These are phyloP conservation scores for Megamerina dolium DNA, from an alignment of 2,888 invertebrate genomes.

Conservation along the genomic window DNA sequence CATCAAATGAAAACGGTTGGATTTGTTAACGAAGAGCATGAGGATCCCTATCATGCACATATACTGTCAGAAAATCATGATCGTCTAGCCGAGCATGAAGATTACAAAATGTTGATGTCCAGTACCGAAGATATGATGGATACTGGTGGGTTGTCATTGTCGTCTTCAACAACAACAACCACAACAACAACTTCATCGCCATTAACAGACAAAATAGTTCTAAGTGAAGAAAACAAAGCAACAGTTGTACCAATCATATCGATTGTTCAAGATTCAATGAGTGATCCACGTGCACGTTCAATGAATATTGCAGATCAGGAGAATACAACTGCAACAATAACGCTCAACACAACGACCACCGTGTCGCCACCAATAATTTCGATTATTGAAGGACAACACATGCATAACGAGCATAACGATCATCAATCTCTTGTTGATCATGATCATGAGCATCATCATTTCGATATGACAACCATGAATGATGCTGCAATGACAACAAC, in stretches of 20 bases:
- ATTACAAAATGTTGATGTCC: constrained; percentile 38
- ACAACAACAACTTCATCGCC: constrained; percentile 20
- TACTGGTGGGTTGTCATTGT: constrained; percentile 14
- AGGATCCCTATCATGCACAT: constrained; percentile 44
- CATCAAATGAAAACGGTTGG: constrained; percentile 5
- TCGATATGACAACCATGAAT: not conserved
- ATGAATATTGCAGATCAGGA: constrained; percentile 37
- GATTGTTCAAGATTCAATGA: not conserved
- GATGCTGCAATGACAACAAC: too few species aligned
- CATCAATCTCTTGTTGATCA: constrained; percentile 4
- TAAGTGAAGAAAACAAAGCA: constrained; percentile 33
- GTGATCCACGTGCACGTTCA: constrained; percentile 37
- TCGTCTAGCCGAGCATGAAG: constrained; percentile 42
- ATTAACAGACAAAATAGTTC: constrained; percentile 24
- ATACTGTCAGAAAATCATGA: constrained; percentile 44
- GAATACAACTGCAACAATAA: constrained; percentile 7
- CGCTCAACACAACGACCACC: constrained; percentile 11
- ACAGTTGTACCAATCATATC: constrained; percentile 27
- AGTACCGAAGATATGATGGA: constrained; percentile 33
- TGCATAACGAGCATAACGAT: constrained; percentile 14
- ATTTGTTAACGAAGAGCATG: constrained; percentile 21
- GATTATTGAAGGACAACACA: constrained; percentile 37
- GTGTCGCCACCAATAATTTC: constrained; percentile 30
- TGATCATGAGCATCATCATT: not conserved
- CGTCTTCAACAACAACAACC: constrained; percentile 17